Conservation (phyloP, 2,797 vertebrate genomes). For the Nyctibius grandis region DNA sequence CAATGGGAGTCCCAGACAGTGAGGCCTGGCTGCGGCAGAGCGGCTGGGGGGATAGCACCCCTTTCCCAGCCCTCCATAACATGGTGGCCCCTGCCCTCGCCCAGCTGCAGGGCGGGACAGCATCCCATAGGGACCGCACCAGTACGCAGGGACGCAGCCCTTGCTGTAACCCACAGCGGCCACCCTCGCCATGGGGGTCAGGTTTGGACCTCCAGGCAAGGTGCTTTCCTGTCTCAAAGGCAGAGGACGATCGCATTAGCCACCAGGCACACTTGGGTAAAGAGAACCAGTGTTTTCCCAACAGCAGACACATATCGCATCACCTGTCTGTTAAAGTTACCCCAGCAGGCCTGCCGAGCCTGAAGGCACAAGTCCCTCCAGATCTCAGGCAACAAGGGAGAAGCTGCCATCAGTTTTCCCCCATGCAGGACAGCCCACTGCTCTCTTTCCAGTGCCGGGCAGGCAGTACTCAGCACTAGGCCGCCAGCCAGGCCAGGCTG, state of each 20-base stretch:
- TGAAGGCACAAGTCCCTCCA: not conserved
- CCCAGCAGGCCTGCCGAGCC: not conserved
- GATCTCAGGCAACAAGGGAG: not conserved
- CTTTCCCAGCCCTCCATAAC: not conserved
- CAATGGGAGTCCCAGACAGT: not conserved
- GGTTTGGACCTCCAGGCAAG: not conserved
- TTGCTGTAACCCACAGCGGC: not conserved
- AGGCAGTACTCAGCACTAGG: not conserved
- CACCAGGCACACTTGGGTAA: rapidly evolving
- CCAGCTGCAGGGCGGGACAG: not conserved
- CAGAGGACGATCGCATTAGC: rapidly evolving
- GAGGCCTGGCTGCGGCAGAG: not conserved
- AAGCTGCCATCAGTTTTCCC: rapidly evolving
- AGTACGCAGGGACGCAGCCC: rapidly evolving
- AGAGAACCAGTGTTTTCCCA: not conserved
- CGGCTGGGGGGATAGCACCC: rapidly evolving
- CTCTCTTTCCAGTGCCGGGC: not conserved
- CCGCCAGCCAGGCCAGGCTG: not conserved
- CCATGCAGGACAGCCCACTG: rapidly evolving
- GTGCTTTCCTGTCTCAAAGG: not conserved
- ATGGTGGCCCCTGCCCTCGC: not conserved
- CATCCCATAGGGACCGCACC: not conserved
- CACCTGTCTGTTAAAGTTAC: not conserved
- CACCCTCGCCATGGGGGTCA: rapidly evolving
- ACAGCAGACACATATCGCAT: not conserved